These are phyloP conservation scores for Dendrolimus pini DNA, from an alignment of 2,888 invertebrate species.

Conservation along the genomic window DNA sequence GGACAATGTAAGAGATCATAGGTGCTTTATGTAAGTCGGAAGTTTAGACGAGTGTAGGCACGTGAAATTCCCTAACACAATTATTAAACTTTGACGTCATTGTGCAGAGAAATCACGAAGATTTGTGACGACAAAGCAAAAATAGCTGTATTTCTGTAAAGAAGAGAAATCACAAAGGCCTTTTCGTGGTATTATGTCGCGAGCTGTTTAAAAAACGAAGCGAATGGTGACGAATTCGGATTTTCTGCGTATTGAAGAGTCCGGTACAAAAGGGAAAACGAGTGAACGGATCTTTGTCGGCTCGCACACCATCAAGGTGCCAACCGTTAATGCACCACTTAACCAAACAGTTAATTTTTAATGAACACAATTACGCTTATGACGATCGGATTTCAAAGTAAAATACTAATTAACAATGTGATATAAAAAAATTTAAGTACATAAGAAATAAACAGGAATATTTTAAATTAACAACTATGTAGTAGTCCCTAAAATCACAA, in stretches of 20 bases:
- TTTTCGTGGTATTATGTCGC: conserved; percentile 9
- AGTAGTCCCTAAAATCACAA: too few species aligned
- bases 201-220: conserved; percentile 21
- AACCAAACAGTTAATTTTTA: conserved; percentile 44
- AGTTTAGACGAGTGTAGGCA: too few species aligned
- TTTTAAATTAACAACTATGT: too few species aligned
- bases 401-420: conserved; percentile 8
- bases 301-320: conserved; percentile 44
- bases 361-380: conserved; percentile 13
- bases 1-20: too few species aligned
- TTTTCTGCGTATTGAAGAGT: conserved; percentile 41
- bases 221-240: conserved; percentile 39
- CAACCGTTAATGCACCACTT: conserved; percentile 64
- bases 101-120: not conserved
- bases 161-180: not conserved
- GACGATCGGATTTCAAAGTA: not conserved
- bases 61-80: too few species aligned
- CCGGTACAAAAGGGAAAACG: conserved; percentile 27
- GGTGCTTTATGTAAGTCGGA: too few species aligned
- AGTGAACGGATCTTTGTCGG: conserved; percentile 33
- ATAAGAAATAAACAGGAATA: too few species aligned
- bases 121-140: not conserved
- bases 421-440: not conserved
- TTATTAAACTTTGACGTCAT: too few species aligned
- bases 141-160: conserved; percentile 2